phyloP scores from a whole-genome alignment of 92 coral and sea anemone genomes.

The Epizoanthus fatuus region DNA sequence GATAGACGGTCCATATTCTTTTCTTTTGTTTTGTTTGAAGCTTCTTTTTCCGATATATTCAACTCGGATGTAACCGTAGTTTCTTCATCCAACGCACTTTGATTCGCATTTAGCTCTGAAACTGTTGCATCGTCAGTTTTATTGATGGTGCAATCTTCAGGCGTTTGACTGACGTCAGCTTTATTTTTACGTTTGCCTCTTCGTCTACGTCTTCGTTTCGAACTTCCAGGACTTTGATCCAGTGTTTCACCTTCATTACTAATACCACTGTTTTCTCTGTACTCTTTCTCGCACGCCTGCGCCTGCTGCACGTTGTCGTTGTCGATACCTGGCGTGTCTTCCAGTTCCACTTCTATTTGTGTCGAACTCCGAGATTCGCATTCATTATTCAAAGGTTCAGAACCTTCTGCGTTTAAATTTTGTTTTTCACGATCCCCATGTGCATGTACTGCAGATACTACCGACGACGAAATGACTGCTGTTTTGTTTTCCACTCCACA shows the following conservation, averaged over 20 bases:
- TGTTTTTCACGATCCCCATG: not conserved
- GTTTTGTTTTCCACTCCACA: slow-evolving; percentile 3
- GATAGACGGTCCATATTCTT: not conserved
- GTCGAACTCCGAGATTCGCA: not conserved
- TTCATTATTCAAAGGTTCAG: not conserved
- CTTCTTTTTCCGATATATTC: slow-evolving; percentile 3
- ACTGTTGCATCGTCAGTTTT: slow-evolving; percentile 16
- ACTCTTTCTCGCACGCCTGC: slow-evolving; percentile 10
- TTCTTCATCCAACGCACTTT: not conserved
- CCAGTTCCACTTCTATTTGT: no score
- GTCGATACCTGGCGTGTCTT: not conserved
- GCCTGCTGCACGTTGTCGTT: not conserved
- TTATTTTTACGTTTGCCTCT: slow-evolving; percentile 33
- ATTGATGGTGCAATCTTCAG: slow-evolving; percentile 1
- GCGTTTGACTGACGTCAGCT: slow-evolving; percentile 48
- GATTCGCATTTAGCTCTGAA: slow-evolving; percentile 4
- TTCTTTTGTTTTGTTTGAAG: not conserved
- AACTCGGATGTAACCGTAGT: slow-evolving; percentile 8
- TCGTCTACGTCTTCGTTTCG: slow-evolving; percentile 43
- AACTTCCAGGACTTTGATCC: slow-evolving; percentile 12
- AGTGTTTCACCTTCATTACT: not conserved
- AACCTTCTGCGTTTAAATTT: not conserved
- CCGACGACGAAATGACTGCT: not conserved
- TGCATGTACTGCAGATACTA: not conserved
- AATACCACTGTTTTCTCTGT: not conserved